Evolutionary conservation across 2,888 invertebrate genomes (phyloP), one percentile per base, ranked within the genome.

Genomic region (Trichacis sp.): DNA sequence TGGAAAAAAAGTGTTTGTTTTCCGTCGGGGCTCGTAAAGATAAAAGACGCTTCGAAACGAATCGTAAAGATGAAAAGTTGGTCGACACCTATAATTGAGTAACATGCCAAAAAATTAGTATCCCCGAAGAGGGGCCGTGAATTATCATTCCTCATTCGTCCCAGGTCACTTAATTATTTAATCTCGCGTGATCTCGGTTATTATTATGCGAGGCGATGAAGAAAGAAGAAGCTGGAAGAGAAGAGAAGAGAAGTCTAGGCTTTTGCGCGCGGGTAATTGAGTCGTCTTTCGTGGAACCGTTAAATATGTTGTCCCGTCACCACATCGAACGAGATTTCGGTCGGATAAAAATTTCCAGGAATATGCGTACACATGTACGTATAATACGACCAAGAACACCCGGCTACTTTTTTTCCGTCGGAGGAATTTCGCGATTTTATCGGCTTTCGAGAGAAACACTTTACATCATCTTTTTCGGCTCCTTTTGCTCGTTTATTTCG

Each of bases 281-380:
- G 64, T 61, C 57, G 68, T 64, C 68, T 68, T 63, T 68, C 68
- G 68, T 64, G 63, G 64, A 68, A 68, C 47, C 64, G 55, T 64
- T 54, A 61, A 68, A 68, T 64, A 60, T 60, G 63, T 64, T 58
- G 68, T 49, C 64, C 61, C 63, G 68, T 49, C 68, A 61, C 59
- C 64, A 64, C 64, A 61, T 61, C 51, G 43, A 48, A 50, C 51
- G 58, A 68, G 68, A 68, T 68, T 68, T 68, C 49, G 36, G 58
- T 51, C 15, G 57, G 68, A 64, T 68, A 68, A 68, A 68, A 60
- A 68, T 64, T 68, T 68, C 68, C 52, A 17, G 49, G 68, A 68
- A 64, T 64, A 61, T 68, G 54, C 61, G 60, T 20, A 42, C n/a
- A 42, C 6, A 42, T 36, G 14, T 43, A 43, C 19, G n/a, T 9